Base-by-base conservation (phyloP, 2,113 vertebrate genomes). In the Rhinichthys klamathensis region DNA sequence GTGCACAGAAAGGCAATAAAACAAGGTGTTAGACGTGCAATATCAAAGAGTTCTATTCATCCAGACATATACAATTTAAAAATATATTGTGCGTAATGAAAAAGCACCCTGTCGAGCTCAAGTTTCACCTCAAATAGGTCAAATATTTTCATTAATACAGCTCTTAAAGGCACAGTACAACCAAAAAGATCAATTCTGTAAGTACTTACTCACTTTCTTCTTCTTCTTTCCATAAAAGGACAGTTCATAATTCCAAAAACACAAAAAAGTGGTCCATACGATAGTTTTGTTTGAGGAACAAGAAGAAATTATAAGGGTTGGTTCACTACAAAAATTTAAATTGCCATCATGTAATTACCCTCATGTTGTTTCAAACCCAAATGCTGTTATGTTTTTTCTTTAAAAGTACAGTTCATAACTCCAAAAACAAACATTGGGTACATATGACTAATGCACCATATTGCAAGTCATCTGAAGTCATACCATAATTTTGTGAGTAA, bases 11-110 rank as follows among this genome's bases (percentile, higher is more conserved):
- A 41, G 2, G 56, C 6, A 63, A 30, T 7, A 13, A 35, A 65
- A 27, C 72, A 74, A 49, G 72, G 72, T 74, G n/a, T 74, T 16
- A 74, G 41, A 25, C 9, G 4, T 46, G 35, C 7, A 46, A 18
- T 27, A 80, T 63, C 58, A 80, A 61, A 79, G 32, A 63, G 12
- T 32, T 35, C 32, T 27, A 67, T 67, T 67, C 44, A 65, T 65
- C n/a, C 38, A 63, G 54, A 25, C 23, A 41, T 41, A 80, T 30
- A 10, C 12, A 46, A 15, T 16, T 38, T 61, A 13, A 38, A 58
- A 35, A 54, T 51, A 13, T 32, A 32, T 54, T 76, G 12, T 32
- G 27, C 32, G 3, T 12, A n/a, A 60, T 61, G 56, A 58, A 41
- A 60, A 60, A n/a, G 21, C 5, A 16, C 6, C 30, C 76, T 60